Evolutionary conservation across 2,797 vertebrate genomes (phyloP).

Genomic region (Lophura swinhoii): DNA sequence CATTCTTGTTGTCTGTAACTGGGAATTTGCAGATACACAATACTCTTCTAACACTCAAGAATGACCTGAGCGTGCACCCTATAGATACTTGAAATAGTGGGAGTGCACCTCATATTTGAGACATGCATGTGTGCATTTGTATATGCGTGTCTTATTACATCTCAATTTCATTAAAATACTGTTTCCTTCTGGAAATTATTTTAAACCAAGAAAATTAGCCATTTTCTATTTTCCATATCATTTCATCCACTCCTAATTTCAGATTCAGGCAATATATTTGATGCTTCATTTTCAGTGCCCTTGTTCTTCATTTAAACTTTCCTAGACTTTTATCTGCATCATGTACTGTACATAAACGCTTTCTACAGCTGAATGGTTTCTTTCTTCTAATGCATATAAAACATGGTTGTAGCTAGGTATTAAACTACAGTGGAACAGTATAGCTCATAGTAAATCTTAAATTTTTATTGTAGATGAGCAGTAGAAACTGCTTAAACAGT

Average conservation of each 20-base stretch:
- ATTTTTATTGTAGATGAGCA: conserved; percentile 61
- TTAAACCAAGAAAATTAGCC: conserved; percentile 19
- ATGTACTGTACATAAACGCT: conserved; percentile 73
- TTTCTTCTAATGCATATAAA: conserved; percentile 74
- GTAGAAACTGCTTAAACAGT: conserved; percentile 50
- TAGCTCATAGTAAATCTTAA: conserved; percentile 71
- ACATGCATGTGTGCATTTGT: neutral
- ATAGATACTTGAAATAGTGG: neutral
- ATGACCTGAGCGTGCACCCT: neutral
- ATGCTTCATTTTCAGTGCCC: conserved; percentile 68
- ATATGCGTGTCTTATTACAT: neutral
- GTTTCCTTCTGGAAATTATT: conserved; percentile 3
- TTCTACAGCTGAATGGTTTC: conserved; percentile 70
- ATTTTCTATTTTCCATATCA: conserved; percentile 51
- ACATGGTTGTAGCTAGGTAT: conserved; percentile 67
- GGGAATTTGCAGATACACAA: neutral
- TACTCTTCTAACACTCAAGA: neutral
- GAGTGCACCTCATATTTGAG: neutral
- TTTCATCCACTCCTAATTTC: conserved; percentile 61
- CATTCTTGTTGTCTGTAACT: neutral
- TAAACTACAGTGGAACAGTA: conserved; percentile 71
- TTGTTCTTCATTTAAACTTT: conserved; percentile 74
- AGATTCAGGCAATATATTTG: conserved; percentile 64
- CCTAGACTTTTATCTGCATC: conserved; percentile 72
- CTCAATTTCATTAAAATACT: conserved; percentile 36